Base-by-base conservation (phyloP, 2,888 invertebrate species). In the Drosophila quinaria region DNA sequence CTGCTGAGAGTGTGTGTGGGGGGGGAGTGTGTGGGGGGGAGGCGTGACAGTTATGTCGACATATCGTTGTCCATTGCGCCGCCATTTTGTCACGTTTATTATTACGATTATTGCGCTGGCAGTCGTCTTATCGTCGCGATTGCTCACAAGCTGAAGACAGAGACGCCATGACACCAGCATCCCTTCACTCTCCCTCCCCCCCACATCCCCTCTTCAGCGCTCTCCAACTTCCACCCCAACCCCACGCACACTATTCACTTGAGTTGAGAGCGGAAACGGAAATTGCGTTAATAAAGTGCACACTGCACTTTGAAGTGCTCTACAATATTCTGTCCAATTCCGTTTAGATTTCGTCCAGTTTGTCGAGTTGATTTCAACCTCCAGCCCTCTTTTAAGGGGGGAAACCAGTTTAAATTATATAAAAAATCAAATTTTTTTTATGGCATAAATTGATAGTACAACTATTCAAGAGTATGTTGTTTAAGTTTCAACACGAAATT, bases 201-300 rank as follows among this genome's bases (percentile, higher is more conserved):
- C 9, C 35, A 1, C 51, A n/a, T 29, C 4, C 35, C 4, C 13
- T 1, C 8, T 8, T 29, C 29, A 5, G 6, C 8, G 29, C 29
- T 5, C 6, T 29, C 29, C 8, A 29, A 29, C 8, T 29, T 29
- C 1, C 19, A 25, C 25, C 11, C 4, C 17, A 3, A 4, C n/a
- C 17, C 1, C 31, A 5, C 11, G n/a, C 4, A 39, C 13, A 17
- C 15, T 39, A 10, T 3, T 5, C 56, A 41, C 51, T 61, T 54
- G 64, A 51, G 52, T 62, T 51, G 58, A 59, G 65, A 59, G 65
- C 73, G 73, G 62, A 69, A 77, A 58, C 77, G 77, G 77, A 77
- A 77, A 73, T 77, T 64, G 74, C 66, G 54, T 70, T 78, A 74
- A 78, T 77, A 73, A 73, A 77, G 73, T 76, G 72, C 63, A 49